These are phyloP conservation scores for Pollenia angustigena DNA, from an alignment of 2,888 invertebrate genomes.

Conservation along the genomic window DNA sequence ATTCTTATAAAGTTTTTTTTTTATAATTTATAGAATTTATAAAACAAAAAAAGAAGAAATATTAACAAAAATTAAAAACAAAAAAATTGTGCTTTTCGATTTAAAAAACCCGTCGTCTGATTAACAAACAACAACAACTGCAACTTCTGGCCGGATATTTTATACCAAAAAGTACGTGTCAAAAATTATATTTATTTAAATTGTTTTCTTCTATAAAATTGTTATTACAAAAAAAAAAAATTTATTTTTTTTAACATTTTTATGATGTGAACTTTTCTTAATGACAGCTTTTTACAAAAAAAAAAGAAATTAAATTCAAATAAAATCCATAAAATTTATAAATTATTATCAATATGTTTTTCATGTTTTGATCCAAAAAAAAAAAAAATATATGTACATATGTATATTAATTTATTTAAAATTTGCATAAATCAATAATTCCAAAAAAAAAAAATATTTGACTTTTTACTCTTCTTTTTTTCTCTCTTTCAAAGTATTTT, in stretches of 20 bases:
- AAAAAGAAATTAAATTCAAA: neutral
- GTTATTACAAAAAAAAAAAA: neutral
- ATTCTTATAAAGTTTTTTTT: neutral
- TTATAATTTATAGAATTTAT: neutral
- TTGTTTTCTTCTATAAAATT: neutral
- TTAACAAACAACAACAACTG: slow-evolving; percentile 18
- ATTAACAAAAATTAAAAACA: slow-evolving; percentile 30
- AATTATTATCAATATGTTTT: slow-evolving; percentile 23
- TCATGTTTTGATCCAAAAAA: neutral
- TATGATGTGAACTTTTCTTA: slow-evolving; percentile 1
- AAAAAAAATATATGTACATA: neutral
- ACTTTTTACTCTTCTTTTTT: neutral
- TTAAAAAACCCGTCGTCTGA: slow-evolving; percentile 14
- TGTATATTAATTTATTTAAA: slow-evolving; percentile 21
- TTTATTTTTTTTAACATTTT: slow-evolving; percentile 21
- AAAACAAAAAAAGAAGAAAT: neutral
- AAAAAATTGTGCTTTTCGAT: slow-evolving; percentile 8
- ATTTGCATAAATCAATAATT: neutral
- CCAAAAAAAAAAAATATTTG: neutral
- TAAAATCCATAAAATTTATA: slow-evolving; percentile 21
- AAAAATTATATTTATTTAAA: slow-evolving; percentile 32
- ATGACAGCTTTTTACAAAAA: slow-evolving; percentile 20
- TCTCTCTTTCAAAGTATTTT: neutral
- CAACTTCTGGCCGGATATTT: slow-evolving; percentile 1
- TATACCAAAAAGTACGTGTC: slow-evolving; percentile 59